Conservation (phyloP, 2,113 vertebrate genomes). For the Gopherus evgoodei region DNA sequence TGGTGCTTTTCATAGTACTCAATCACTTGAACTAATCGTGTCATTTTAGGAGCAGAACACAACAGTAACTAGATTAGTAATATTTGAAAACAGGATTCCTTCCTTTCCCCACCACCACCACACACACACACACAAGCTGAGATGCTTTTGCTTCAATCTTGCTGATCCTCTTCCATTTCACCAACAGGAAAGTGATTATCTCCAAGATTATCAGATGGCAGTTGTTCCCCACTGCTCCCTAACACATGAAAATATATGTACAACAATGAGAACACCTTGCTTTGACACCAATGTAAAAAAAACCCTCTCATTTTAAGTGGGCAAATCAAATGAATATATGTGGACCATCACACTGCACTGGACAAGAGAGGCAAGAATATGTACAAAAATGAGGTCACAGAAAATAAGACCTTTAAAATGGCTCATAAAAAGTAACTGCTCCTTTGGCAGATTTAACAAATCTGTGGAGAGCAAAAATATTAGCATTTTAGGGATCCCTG, state of each 20-base stretch:
- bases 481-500: rapidly evolving
- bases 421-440: neutral
- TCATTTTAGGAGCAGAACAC: slow-evolving; percentile 9
- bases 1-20: neutral
- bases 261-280: neutral
- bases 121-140: neutral
- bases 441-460: neutral
- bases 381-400: neutral
- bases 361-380: neutral
- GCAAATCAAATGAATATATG: neutral
- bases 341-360: neutral
- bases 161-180: neutral
- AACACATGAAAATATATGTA: neutral
- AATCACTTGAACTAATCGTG: neutral
- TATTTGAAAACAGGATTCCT: neutral
- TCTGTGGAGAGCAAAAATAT: rapidly evolving
- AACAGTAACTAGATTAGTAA: neutral
- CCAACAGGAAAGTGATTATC: neutral
- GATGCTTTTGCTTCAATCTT: neutral
- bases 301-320: neutral
- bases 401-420: neutral
- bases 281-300: neutral
- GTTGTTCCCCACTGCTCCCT: neutral
- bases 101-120: neutral
- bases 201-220: neutral